Conservation (phyloP, 64 coral and sea anemone genomes). For the Astreopora myriophthalma region DNA sequence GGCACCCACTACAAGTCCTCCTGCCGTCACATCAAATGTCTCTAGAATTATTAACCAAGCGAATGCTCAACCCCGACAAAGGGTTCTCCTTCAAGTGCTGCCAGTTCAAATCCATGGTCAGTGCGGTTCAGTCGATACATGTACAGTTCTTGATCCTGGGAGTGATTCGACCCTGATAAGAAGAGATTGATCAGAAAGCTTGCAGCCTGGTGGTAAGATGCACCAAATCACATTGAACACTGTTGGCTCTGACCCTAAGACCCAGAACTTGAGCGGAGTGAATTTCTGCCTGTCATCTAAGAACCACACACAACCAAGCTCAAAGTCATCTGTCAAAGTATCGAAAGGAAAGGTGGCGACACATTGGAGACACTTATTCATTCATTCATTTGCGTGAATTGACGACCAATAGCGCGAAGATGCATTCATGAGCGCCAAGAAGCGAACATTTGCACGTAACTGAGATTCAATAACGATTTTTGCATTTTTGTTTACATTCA, state of each 20-base stretch:
- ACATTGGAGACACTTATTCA: not conserved
- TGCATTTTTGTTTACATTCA: no score
- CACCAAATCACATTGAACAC: not conserved
- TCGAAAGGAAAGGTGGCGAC: not conserved
- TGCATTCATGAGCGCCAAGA: no score
- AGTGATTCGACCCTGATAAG: conserved; percentile 42
- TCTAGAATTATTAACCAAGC: not conserved
- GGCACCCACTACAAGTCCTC: not conserved
- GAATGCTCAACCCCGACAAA: not conserved
- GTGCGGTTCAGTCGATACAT: not conserved
- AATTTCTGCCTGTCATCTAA: not conserved
- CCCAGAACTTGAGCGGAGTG: not conserved
- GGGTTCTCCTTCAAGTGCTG: not conserved
- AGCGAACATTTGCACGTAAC: no score
- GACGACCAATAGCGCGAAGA: no score
- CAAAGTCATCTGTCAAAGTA: not conserved
- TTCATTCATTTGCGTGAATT: no score
- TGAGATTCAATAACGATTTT: no score
- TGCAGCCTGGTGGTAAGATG: not conserved
- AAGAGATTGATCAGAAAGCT: not conserved
- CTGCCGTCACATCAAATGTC: no score
- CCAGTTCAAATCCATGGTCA: not conserved
- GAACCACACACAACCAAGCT: conserved; percentile 20
- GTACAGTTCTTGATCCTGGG: not conserved
- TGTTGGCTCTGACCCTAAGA: not conserved